Percentiles rank a stretch among this genome's conserved stretches.
Conservation (phyloP, 2,888 invertebrate species). For the Microctonus brassicae region DNA sequence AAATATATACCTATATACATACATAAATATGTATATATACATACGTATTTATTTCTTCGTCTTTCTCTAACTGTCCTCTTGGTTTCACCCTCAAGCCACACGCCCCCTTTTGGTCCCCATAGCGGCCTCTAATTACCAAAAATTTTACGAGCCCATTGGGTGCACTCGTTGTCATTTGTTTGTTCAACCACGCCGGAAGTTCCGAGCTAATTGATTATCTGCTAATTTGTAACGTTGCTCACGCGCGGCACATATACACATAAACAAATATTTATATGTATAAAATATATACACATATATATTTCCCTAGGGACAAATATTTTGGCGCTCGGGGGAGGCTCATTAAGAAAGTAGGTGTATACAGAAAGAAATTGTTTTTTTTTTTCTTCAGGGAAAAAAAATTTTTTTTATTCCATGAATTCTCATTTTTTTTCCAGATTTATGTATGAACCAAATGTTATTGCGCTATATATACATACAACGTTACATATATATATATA, state of each 20-base stretch:
- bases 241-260: background rate
- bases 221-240: slow-evolving; percentile 61
- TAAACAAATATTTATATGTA: background rate
- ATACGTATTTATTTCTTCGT: background rate
- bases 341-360: slow-evolving; percentile 10
- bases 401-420: background rate
- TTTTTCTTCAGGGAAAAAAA: background rate
- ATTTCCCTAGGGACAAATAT: slow-evolving; percentile 4
- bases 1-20: slow-evolving; percentile 3
- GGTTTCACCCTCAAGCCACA: slow-evolving; percentile 32
- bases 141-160: slow-evolving; percentile 58
- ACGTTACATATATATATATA: too few species aligned
- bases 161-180: slow-evolving; percentile 57
- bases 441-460: background rate
- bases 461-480: background rate
- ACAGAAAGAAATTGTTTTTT: background rate
- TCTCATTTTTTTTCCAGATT: background rate
- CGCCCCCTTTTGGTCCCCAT: slow-evolving; percentile 49
- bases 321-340: slow-evolving; percentile 4
- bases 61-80: slow-evolving; percentile 18
- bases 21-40: background rate
- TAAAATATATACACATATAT: background rate
- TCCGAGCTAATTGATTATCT: slow-evolving; percentile 62
- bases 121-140: slow-evolving; percentile 62
- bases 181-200: slow-evolving; percentile 61